Evolutionary conservation across 1,140 invertebrate genomes (phyloP).

Genomic region (Oedothorax gibbosus): DNA sequence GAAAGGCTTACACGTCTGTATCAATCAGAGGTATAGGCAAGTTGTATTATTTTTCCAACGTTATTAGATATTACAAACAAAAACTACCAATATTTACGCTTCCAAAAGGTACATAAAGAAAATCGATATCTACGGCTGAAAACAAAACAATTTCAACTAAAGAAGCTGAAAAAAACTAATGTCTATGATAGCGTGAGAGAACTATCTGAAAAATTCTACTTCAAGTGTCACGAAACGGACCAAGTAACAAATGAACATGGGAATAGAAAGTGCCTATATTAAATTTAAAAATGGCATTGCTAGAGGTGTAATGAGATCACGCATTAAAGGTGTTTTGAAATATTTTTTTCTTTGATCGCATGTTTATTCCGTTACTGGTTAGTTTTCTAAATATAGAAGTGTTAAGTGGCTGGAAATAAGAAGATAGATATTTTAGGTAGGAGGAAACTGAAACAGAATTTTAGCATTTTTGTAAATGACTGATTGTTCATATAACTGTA

Average conservation of each 20-base stretch:
- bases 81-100: no score
- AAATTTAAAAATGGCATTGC: conserved; percentile 17
- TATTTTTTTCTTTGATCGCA: background rate
- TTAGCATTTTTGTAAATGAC: no score
- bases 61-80: no score
- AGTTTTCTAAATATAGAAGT: background rate
- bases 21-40: no score
- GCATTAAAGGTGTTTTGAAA: background rate
- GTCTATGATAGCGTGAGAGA: background rate
- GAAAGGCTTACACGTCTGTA: no score
- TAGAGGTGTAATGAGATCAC: conserved; percentile 5
- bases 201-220: conserved; percentile 9
- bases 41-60: no score
- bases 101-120: background rate
- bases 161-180: background rate
- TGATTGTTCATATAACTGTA: no score
- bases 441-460: no score
- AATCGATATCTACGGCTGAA: background rate
- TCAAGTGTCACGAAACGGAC: conserved; percentile 9
- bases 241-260: background rate
- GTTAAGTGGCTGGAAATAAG: no score
- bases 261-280: background rate
- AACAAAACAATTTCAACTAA: background rate
- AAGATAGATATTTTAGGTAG: no score
- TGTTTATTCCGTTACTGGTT: background rate